Evolutionary conservation across 2,797 vertebrate genomes (phyloP), one percentile per base, ranked within the genome.

Genomic region (Anguilla pacifica): DNA sequence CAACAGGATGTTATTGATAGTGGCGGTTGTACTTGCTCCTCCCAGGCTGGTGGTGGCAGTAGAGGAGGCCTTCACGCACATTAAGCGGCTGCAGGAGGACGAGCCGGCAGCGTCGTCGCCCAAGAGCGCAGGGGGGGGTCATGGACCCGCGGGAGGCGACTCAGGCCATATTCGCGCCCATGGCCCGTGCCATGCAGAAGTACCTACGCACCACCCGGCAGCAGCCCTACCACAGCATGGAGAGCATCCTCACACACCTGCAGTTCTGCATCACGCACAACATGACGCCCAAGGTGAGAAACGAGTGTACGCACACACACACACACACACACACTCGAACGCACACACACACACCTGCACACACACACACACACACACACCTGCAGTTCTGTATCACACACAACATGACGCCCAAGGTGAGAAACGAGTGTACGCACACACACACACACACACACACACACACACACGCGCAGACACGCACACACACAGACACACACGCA

Each of bases 151-250:
- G 98, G 0, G 98, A 99, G 92, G 98, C 98, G 0, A 98, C 98
- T 0, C 98, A 99, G 92, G 98, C 98, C 91, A 99, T 99, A 31
- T 31, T 31, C 31, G 31, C 31, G 31, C 31, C 31, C 31, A 31
- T 31, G 31, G 31, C 31, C 31, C 31, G 0, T 31, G 31, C 31
- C 31, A 31, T 31, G 31, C 31, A 31, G 31, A 31, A 31, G 31
- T 31, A 31, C 31, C 31, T 31, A 31, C 31, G 31, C 31, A 31
- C 31, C 31, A 31, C 31, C 31, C 31, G 31, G 31, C 31, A 31
- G 31, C 98, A 99, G 95, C 98, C 98, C 64, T 99, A 96, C 94
- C 98, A 99, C 95, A 98, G 97, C 93, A 99, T 99, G 98, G 98
- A 99, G 96, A 99, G 98, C 96, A 99, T 99, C 94, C 97, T 99